These are phyloP conservation scores for Upupa epops DNA, from an alignment of 2,113 vertebrate genomes.

Conservation along the genomic window DNA sequence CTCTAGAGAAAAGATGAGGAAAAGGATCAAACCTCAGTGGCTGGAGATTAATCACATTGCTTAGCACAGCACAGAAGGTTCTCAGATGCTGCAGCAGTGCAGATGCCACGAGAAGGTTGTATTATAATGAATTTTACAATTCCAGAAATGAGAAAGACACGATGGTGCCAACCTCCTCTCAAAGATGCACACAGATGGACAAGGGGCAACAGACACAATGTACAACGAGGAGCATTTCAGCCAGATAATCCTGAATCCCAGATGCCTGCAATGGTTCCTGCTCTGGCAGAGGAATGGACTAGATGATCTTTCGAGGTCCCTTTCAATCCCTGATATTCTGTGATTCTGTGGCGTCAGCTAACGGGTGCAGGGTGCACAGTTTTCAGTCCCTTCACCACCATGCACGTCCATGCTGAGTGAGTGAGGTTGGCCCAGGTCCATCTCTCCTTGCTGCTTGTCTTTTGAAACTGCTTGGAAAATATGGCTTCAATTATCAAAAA, in stretches of 20 bases:
- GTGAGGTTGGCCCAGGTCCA: not conserved
- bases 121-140: not conserved
- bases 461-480: not conserved
- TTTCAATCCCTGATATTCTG: no score
- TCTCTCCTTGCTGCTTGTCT: not conserved
- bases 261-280: not conserved
- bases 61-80: not conserved
- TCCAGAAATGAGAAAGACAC: not conserved
- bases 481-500: not conserved
- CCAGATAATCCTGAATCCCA: not conserved
- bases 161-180: not conserved
- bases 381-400: not conserved
- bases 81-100: not conserved
- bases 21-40: not conserved
- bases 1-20: not conserved
- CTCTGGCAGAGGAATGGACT: no score
- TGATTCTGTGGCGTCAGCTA: not conserved
- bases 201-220: not conserved
- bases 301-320: no score
- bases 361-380: fast-evolving
- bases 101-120: not conserved
- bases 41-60: not conserved
- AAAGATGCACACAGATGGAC: not conserved
- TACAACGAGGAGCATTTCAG: not conserved
- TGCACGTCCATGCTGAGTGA: fast-evolving